Base-by-base conservation (phyloP, 2,888 invertebrate species). In the Heliconius ismenius region DNA sequence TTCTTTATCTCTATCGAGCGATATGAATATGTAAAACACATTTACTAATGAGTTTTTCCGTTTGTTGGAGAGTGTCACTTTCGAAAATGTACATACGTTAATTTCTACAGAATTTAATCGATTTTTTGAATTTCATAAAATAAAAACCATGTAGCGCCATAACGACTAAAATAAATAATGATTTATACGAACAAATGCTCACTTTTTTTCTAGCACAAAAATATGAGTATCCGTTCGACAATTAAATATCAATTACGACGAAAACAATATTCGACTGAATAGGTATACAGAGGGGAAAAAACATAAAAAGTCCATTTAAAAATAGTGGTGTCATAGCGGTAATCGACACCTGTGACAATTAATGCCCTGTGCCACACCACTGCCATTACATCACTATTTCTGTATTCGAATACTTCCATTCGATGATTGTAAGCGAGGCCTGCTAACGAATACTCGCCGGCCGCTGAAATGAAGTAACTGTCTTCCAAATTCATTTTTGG, bases 301-400 rank as follows among this genome's bases (percentile, higher is more conserved):
- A 84, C 83, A 84, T 83, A 87, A 86, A 85, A 86, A 84, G 79
- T 78, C 81, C 83, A 85, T 83, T 84, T 86, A 85, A 86, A 83
- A 85, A 85, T 83, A 84, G 83, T 84, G 83, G 82, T 83, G 83
- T 85, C 81, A 84, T 77, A 74, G 77, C 84, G 85, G 88, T 89
- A 89, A 90, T 90, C 90, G 87, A 88, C 90, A 91, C 91, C 91
- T 89, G 90, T 75, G 86, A 89, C 91, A 88, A 91, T 91, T 90
- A 91, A 91, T 89, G 86, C 86, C 79, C 78, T 69, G 79, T 81
- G 81, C 76, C 76, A 79, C 79, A 79, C 73, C 85, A 87, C 85
- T 89, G 88, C 88, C 87, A 89, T 88, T 89, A 88, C 85, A 74
- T 78, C 64, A 77, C 79, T 80, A 83, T 82, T 81, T 81, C 76